Base-by-base conservation (phyloP, 2,888 invertebrate genomes). In the Leucozona laternaria region DNA sequence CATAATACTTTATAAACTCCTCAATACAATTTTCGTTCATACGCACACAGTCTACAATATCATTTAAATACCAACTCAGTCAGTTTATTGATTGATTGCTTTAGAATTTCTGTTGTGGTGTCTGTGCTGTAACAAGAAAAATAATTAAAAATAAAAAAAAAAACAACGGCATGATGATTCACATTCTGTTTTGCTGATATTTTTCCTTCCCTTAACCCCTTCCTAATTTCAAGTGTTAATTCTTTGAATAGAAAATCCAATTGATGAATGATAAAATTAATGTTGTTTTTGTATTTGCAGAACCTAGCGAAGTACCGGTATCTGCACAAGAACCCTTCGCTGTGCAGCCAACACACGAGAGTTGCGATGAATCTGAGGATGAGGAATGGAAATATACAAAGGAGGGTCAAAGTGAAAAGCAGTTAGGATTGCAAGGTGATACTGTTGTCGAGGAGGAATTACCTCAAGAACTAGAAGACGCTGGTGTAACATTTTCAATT, bases 311-410 rank as follows among this genome's bases (percentile, higher is more conserved):
- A 31, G 55, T 73, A 25, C 48, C 73, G 64, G 78, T 75, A 45
- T 50, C 82, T 50, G 55, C 64, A 60, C 82, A 86, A 66, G 86
- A 86, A 60, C 86, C 86, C 15, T 82, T 75, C 11, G 78, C 53
- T 53, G 78, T 82, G 6, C 78, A 75, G 45, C 86, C 86, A n/a
- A 78, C 82, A 66, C 82, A 82, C 31, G 86, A 86, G 25, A 86
- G 86, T 55, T 75, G 86, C 60, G 78, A 86, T 78, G 86, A 86
- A 57, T 82, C 82, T 55, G 91, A 91, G 89, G 97, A 97, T 93
- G 97, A 97, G 95, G 97, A 97, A 95, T 97, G 96, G 97, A 96
- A 97, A 92, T 97, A 96, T 92, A 95, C 95, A 89, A 95, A 95
- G 89, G 94, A 95, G 91, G 95, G 94, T 91, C 94, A 94, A 89